Evolutionary conservation across 2,797 vertebrate genomes (phyloP).

Genomic region (Crenuchus spilurus): DNA sequence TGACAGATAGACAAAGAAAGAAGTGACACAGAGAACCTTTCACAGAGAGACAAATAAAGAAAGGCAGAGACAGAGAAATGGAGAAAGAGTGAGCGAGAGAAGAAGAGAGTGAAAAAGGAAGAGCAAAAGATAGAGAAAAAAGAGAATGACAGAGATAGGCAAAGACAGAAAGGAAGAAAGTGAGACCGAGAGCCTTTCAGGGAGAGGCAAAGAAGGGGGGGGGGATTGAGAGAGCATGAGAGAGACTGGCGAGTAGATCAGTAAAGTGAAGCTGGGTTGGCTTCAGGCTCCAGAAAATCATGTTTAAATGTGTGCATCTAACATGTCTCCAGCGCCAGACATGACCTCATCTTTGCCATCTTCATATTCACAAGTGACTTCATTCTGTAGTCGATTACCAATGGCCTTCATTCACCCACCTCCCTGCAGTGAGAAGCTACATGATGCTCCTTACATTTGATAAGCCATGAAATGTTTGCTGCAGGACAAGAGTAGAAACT

Average conservation of each 20-base stretch:
- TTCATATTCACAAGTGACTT: conserved; percentile 62
- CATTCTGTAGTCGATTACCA: conserved; percentile 54
- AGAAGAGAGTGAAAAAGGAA: not conserved
- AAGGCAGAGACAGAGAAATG: not conserved
- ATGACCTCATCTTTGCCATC: conserved; percentile 63
- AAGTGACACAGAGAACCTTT: no score
- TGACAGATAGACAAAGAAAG: no score
- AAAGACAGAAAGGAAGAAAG: no score
- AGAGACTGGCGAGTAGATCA: not conserved
- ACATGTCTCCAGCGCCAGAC: conserved; percentile 52
- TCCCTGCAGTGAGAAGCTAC: conserved; percentile 53
- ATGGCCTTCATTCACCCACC: conserved; percentile 48
- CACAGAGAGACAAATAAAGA: not conserved
- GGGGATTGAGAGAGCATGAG: not conserved
- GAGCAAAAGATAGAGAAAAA: not conserved
- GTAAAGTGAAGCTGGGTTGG: not conserved
- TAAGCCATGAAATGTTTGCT: conserved; percentile 75
- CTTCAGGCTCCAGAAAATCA: not conserved
- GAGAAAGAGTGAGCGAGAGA: not conserved
- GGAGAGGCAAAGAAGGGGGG: not conserved
- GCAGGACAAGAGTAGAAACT: conserved; percentile 45
- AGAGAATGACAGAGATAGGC: no score
- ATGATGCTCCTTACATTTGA: conserved; percentile 64
- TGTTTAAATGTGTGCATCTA: not conserved
- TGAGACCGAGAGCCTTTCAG: no score